Base-by-base conservation (phyloP, 2,113 vertebrate species). In the Phalacrocorax brasilianus region DNA sequence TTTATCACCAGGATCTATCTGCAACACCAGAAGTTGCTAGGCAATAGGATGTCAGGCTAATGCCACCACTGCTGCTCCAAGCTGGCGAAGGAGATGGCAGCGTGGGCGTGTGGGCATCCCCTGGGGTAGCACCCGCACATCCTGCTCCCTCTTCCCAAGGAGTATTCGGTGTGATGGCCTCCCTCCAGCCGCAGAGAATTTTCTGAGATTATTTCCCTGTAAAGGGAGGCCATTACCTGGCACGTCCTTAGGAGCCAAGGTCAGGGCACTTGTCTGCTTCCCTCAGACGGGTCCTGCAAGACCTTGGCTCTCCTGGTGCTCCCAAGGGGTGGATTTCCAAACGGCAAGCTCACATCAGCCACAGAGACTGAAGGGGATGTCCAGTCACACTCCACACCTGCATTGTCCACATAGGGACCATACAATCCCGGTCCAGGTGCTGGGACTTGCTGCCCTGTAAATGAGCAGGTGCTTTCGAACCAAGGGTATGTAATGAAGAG, bases 381-480 rank as follows among this genome's bases (percentile, higher is more conserved):
- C 58, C 58, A 55, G 45, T 55, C 40, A 42, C 6, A 4, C 45
- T 49, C 63, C 28, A 2, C 8, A 15, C 24, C 45, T n/a, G 24
- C 63, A 17, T 21, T 4, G 1, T 14, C 24, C 49, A 11, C 1
- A 1, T 2, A 24, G 30, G 33, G 38, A 58, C 70, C 42, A 49
- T 38, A 30, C 2, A 0, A 56, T 32, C 61, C 49, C 9, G 1
- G 14, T 22, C 32, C 8, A 40, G 45, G 21, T 42, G 38, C 23
- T 74, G 55, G 47, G 32, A 30, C 35, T 52, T 42, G 40, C 45
- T 67, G 40, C 27, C 20, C 21, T 24, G 3, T 38, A 7, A 55
- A 30, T 11, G 40, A 45, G 28, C 1, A 30, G 17, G 24, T 12
- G 22, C 61, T 91, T 47, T 53, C 44, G 63, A 47, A 53, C 15